phyloP scores from a whole-genome alignment of 2,888 invertebrate species.

The Volucella bombylans region DNA sequence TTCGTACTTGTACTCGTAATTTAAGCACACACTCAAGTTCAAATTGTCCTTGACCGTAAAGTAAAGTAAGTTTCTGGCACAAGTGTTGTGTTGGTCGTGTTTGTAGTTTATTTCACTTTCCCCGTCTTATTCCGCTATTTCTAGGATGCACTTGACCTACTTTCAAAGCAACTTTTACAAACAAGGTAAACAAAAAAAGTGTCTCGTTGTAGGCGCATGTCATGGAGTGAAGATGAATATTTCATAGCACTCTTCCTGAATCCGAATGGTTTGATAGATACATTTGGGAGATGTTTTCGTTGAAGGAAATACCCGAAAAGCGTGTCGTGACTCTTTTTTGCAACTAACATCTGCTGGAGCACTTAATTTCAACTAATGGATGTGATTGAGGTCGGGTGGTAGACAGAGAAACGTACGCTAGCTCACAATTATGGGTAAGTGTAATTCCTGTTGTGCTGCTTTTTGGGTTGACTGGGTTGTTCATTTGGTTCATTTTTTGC shows the following conservation, averaged over 20 bases:
- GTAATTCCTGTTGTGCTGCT: constrained; percentile 9
- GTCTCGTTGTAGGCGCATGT: constrained; percentile 6
- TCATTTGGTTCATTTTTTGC: constrained; percentile 47
- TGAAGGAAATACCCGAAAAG: not conserved
- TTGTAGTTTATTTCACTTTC: not conserved
- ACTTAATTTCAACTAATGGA: constrained; percentile 68
- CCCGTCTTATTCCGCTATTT: not conserved
- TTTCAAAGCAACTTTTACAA: not conserved
- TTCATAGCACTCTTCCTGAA: constrained; percentile 36
- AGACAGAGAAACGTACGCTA: not conserved
- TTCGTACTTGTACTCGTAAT: not conserved
- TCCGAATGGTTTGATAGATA: not conserved
- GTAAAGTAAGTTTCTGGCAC: not conserved
- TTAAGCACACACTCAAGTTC: not conserved
- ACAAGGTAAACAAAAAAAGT: not conserved
- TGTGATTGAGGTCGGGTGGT: constrained; percentile 20
- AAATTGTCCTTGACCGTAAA: not conserved
- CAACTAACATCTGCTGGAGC: constrained; percentile 33
- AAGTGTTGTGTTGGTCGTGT: constrained; percentile 9
- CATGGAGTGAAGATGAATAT: constrained; percentile 8
- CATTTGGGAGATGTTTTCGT: constrained; percentile 37
- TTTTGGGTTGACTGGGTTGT: constrained; percentile 21
- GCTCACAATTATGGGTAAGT: not conserved
- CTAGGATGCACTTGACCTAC: constrained; percentile 47
- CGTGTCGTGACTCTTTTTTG: constrained; percentile 9